Base-by-base conservation (phyloP, 2,888 invertebrate species). In the Eudemis profundana region DNA sequence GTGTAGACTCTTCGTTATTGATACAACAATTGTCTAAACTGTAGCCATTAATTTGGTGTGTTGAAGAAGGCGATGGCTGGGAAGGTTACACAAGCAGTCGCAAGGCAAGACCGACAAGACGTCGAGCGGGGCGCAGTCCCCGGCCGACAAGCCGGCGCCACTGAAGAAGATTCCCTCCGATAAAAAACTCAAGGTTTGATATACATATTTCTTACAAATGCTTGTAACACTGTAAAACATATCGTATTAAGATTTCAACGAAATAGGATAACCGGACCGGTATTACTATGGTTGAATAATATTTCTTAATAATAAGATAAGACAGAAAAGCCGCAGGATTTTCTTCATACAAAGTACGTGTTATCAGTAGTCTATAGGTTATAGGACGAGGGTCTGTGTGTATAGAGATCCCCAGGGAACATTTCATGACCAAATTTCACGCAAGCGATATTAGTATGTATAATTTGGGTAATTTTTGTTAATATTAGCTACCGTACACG, bases 1-100 rank as follows among this genome's bases (percentile, higher is more conserved):
- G 23, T 23, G 5, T 23, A 4, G 23, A n/a, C n/a, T n/a, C n/a
- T n/a, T n/a, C n/a, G n/a, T n/a, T n/a, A n/a, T n/a, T n/a, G n/a
- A n/a, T n/a, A n/a, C n/a, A n/a, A n/a, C n/a, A 10, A 29, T 15
- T 49, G 27, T 27, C 3, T 53, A 38, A 60, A 53, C 60, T 61
- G 12, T 21, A 49, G 27, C 49, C 29, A 44, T 64, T 27, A 44
- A 40, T n/a, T 72, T 63, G 70, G 64, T 76, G 74, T 81, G 71
- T 92, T 92, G 70, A 87, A 96, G 96, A 87, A 98, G 97, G 94
- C 97, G 98, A 96, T 93, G 98, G 84, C 96, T 97, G 69, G 97
- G 84, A 94, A 42, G 56, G 29, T 94, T 98, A 67, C 94, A 98
- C 73, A 98, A 98, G 87, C 93, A 82, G 59, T 97, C 97, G 74